These are phyloP conservation scores for Cydia pomonella DNA, from an alignment of 1,140 invertebrate species.

Conservation along the genomic window DNA sequence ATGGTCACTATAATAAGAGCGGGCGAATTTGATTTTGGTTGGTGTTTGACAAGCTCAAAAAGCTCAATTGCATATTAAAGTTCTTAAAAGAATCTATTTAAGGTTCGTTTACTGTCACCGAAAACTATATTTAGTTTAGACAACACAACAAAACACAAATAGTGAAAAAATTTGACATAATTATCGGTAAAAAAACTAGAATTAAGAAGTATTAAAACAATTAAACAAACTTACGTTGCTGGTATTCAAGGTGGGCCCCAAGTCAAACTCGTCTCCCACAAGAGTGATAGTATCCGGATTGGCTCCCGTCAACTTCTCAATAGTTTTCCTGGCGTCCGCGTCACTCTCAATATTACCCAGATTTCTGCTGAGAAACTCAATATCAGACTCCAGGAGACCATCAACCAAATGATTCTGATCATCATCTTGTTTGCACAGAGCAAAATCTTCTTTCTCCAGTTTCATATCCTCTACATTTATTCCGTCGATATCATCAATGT, in stretches of 20 bases:
- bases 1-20: too few species aligned
- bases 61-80: too few species aligned
- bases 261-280: conserved; percentile 74
- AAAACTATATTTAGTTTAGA: too few species aligned
- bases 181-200: too few species aligned
- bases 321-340: conserved; percentile 77
- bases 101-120: too few species aligned
- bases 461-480: conserved; percentile 76
- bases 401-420: conserved; percentile 70
- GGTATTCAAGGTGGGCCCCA: conserved; percentile 72
- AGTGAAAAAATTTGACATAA: too few species aligned
- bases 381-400: conserved; percentile 76
- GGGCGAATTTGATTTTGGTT: too few species aligned
- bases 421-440: conserved; percentile 70
- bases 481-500: conserved; percentile 64
- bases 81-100: too few species aligned
- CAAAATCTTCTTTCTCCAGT: conserved; percentile 68
- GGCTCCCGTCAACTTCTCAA: conserved; percentile 76
- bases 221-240: conserved; percentile 55
- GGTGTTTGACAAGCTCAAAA: too few species aligned
- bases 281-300: conserved; percentile 72
- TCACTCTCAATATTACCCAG: conserved; percentile 79
- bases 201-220: too few species aligned
- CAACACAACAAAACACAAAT: too few species aligned
- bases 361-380: conserved; percentile 77